phyloP scores from a whole-genome alignment of 2,797 vertebrate genomes.

The Lagorchestes hirsutus region DNA sequence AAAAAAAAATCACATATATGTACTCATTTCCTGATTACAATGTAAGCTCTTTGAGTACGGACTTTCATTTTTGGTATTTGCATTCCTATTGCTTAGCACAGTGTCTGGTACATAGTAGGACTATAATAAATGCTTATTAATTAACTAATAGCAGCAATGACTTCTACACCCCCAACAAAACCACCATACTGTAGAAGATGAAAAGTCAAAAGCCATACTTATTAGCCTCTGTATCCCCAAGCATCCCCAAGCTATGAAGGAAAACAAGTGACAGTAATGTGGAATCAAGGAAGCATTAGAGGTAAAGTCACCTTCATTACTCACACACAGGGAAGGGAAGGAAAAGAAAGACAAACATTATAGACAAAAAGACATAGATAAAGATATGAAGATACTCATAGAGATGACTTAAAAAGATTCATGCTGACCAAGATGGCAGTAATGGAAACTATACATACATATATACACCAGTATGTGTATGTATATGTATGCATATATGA shows the following conservation, averaged over 20 bases:
- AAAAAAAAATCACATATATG: not conserved
- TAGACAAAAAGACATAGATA: not conserved
- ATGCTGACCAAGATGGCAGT: constrained; percentile 2
- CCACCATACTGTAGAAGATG: constrained; percentile 79
- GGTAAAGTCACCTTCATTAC: not conserved
- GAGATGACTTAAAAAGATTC: not conserved
- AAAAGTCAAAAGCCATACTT: constrained; percentile 74
- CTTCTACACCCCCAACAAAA: not conserved
- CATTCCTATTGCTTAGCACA: not conserved
- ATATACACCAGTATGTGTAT: not conserved
- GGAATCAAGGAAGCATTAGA: not conserved
- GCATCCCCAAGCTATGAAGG: constrained; percentile 74
- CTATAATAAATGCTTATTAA: not conserved
- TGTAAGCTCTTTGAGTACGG: not conserved
- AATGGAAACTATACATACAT: not conserved
- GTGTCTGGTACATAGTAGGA: not conserved
- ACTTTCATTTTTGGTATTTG: not conserved
- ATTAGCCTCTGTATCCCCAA: constrained; percentile 83
- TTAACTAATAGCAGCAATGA: fast-evolving
- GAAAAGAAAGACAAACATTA: constrained; percentile 35
- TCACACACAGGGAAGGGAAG: constrained; percentile 41
- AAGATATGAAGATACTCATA: not conserved
- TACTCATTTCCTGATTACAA: not conserved
- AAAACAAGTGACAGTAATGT: constrained; percentile 52
- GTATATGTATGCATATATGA: not conserved